Evolutionary conservation across 2,888 invertebrate genomes (phyloP), one percentile per base, ranked within the genome.

Genomic region (Frankliniella fusca): DNA sequence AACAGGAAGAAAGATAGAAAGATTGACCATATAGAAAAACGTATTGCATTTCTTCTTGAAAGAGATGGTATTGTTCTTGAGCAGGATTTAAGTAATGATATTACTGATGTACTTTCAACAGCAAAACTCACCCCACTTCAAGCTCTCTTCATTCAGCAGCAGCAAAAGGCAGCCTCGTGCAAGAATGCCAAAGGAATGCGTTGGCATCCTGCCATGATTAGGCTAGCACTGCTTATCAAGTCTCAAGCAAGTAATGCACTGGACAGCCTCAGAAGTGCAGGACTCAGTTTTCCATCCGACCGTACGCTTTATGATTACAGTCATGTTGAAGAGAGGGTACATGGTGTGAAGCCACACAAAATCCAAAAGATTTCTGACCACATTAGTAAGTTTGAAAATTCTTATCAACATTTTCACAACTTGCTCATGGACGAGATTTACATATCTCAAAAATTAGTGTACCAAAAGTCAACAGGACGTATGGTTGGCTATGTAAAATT

Each of bases 371-470:
- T 65, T 65, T 11, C 65, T 7, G 20, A 65, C 10, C 7, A 65
- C 10, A 20, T 65, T 18, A 7, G 7, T 18, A 65, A 65, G 11
- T 65, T 18, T 65, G 15, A 10, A 20, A 20, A 65, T 7, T 18
- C 11, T 18, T 65, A 65, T 65, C 11, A 65, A 20, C 11, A 20
- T 7, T 10, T 18, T 10, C 65, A 65, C 20, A 65, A 10, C 20
- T 20, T 65, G 7, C 7, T 65, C 7, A 18, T 65, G 11, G 65
- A 65, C 20, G 65, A 65, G 20, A 65, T 65, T 65, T 20, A 65
- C 20, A 65, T 65, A 18, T 65, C 65, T 65, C 65, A 65, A 65
- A 65, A 65, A 65, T 65, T 65, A 65, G 65, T 65, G 20, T 65
- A 65, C 20, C 11, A 18, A 10, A 65, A 65, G 20, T 65, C 65